Evolutionary conservation across 2,113 vertebrate genomes (phyloP), one percentile per base, ranked within the genome.

Genomic region (Drymodes brunneopygia): DNA sequence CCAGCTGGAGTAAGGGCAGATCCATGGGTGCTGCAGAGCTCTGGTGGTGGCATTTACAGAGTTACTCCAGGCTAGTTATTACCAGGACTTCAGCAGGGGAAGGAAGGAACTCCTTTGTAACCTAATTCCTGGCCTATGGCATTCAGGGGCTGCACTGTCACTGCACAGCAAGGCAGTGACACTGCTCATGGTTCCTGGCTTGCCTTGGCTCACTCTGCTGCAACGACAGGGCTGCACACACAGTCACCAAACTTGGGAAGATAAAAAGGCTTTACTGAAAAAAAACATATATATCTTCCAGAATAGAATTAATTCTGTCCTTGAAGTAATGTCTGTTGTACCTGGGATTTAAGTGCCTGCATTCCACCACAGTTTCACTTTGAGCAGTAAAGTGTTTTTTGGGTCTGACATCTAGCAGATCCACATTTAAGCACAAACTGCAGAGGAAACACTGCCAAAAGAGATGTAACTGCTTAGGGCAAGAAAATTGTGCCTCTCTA

Each of bases 211-310:
- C 50, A 11, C 16, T 58, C 33, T 2, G 5, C 53, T 44, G 58
- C 18, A 24, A 8, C 0, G 0, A 11, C 6, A 7, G 3, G 18
- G 56, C 82, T 56, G 44, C 15, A 14, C 33, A 13, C 1, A 4
- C 35, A 13, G 33, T 3, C 61, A 35, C 50, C 3, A 11, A 45
- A 38, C 11, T 10, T 25, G 29, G 7, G 14, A 22, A 24, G 58
- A 27, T 16, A 50, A 40, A 77, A 70, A 7, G 6, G 11, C 40
- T 85, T 79, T 7, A 25, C 48, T 47, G 74, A 44, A 47, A 71
- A 71, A 35, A 90, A 81, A 54, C 2, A 28, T 25, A 5, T 11
- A 28, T 38, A 2, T 50, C 33, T 53, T 18, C 40, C 40, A 48
- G 29, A 19, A 23, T 60, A 33, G 15, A 86, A 66, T 47, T 42